Evolutionary conservation across 2,113 vertebrate genomes (phyloP).

Genomic region (Grammomys dolichurus): DNA sequence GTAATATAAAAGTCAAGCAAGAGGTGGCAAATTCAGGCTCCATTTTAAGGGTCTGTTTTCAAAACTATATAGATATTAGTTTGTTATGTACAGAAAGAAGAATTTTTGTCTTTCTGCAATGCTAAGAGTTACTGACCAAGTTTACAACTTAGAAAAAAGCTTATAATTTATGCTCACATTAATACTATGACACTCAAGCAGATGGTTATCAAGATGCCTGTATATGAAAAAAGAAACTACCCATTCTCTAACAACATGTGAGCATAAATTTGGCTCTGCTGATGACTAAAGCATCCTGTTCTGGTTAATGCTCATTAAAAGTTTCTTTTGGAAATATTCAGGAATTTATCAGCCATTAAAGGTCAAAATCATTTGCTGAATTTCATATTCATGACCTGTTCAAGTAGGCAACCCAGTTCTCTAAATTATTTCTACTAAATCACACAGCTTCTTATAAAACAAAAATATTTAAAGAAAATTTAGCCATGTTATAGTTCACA

Average conservation of each 20-base stretch:
- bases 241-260: conserved; percentile 23
- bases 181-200: background rate
- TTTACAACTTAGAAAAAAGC: background rate
- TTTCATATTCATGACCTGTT: background rate
- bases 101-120: conserved; percentile 41
- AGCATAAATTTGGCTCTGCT: conserved; percentile 18
- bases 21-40: background rate
- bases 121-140: conserved; percentile 32
- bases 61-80: background rate
- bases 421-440: conserved; percentile 11
- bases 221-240: background rate
- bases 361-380: background rate
- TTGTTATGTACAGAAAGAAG: conserved; percentile 27
- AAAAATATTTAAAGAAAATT: conserved; percentile 36
- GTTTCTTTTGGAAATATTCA: conserved; percentile 17
- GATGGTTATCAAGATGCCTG: background rate
- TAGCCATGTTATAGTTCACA: background rate
- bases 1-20: conserved; percentile 1
- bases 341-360: background rate
- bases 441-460: background rate
- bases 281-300: conserved; percentile 9
- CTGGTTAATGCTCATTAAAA: background rate
- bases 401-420: background rate
- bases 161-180: conserved; percentile 31
- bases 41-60: conserved; percentile 32